Percentiles rank a stretch among this genome's conserved stretches.
Conservation (phyloP, 1,140 invertebrate genomes). For the Solenopsis fugax region DNA sequence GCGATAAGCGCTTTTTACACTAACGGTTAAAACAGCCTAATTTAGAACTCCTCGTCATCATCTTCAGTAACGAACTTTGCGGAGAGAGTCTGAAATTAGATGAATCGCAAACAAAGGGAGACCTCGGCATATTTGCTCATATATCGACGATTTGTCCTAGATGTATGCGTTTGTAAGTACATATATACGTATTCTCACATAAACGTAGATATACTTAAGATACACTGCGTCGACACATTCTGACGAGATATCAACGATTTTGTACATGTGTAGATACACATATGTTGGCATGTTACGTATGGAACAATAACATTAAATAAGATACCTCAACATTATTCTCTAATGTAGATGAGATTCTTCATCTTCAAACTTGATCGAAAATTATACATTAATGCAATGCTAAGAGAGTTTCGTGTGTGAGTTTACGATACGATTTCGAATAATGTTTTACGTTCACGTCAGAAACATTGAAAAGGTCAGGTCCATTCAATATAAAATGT, state of each 20-base stretch:
- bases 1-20: conserved; percentile 34
- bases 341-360: background rate
- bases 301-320: conserved; percentile 16
- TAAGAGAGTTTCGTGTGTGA: background rate
- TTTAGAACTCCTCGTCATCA: conserved; percentile 7
- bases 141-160: conserved; percentile 39
- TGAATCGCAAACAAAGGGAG: conserved; percentile 68
- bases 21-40: conserved; percentile 14
- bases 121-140: conserved; percentile 36
- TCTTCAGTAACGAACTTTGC: conserved; percentile 45
- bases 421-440: background rate
- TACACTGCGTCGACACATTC: background rate
- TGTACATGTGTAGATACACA: background rate
- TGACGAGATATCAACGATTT: background rate
- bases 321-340: conserved; percentile 13
- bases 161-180: background rate
- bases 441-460: background rate
- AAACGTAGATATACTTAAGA: background rate
- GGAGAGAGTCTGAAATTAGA: conserved; percentile 58
- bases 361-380: background rate
- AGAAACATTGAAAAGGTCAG: background rate
- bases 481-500: background rate
- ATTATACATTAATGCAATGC: conserved; percentile 4
- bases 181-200: background rate
- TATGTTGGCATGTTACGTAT: too few relatives aligned